A percentile compares a stretch with the other conserved stretches of the same genome.
phyloP scores from a whole-genome alignment of 2,888 invertebrate species.

The Iphiclides podalirius region DNA sequence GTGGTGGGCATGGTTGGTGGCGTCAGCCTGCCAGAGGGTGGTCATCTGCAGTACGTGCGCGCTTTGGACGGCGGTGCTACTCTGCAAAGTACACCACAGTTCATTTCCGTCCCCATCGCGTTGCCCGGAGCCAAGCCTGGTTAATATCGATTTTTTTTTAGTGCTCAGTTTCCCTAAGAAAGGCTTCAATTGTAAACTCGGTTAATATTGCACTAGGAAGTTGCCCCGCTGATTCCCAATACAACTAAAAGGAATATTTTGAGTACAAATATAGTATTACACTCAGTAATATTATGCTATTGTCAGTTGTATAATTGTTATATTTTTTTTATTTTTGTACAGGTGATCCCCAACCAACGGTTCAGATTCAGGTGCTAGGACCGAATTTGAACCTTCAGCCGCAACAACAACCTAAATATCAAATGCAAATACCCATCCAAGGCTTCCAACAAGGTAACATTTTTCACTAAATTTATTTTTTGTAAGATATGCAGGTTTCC shows the following conservation, averaged over 20 bases:
- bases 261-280: too few species aligned
- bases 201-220: too few species aligned
- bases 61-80: slow-evolving; percentile 51
- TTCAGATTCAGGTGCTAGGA: slow-evolving; percentile 87
- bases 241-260: too few species aligned
- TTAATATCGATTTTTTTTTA: too few species aligned
- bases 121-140: slow-evolving; percentile 87
- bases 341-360: slow-evolving; percentile 87
- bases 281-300: too few species aligned
- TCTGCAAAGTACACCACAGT: slow-evolving; percentile 77
- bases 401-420: slow-evolving; percentile 85
- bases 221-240: too few species aligned
- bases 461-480: too few species aligned
- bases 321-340: slow-evolving; percentile 12
- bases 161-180: too few species aligned
- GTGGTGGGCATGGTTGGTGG: slow-evolving; percentile 83
- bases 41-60: slow-evolving; percentile 88
- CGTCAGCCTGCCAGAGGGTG: slow-evolving; percentile 82
- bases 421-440: slow-evolving; percentile 88
- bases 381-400: slow-evolving; percentile 76
- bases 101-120: slow-evolving; percentile 89
- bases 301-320: too few species aligned
- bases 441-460: slow-evolving; percentile 83
- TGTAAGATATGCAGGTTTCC: too few species aligned
- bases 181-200: too few species aligned